Evolutionary conservation across 2,797 vertebrate genomes (phyloP), one percentile per base, ranked within the genome.

Genomic region (Microhierax caerulescens): DNA sequence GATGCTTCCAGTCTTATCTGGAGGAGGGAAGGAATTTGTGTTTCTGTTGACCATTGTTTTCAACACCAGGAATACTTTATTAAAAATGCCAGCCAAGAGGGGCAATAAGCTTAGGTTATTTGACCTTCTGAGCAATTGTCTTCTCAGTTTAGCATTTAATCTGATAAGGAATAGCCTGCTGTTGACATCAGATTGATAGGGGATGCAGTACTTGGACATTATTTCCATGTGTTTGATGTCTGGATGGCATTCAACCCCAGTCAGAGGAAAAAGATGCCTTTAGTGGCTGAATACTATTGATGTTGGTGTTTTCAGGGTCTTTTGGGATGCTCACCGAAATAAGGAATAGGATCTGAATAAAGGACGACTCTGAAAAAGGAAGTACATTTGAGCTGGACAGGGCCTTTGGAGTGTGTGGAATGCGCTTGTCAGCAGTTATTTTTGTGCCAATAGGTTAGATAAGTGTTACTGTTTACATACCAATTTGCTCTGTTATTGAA

Each of bases 381-480:
- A 94, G 69, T 80, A 11, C 5, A 17, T 70, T 53, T 37, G 47
- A 74, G 72, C 53, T 92, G 88, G 86, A 91, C 57, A 83, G 90
- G 84, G 84, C 59, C 86, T 89, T 89, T 80, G 94, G 94, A 94
- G 95, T 60, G 90, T 48, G 45, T 76, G 96, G 97, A 97, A 97
- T 97, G 97, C 77, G 83, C 88, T 96, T 90, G 95, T 97, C 95
- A 97, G 95, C 93, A 93, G 79, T 85, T 95, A 75, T 79, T 91
- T 93, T 96, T 93, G 88, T 97, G 96, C 97, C 95, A 97, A 45
- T 92, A 63, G 51, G 86, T 94, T 96, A 97, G 96, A 95, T 97
- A 97, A 97, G 91, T 93, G 79, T 97, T 91, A 94, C 93, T 96
- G 96, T 97, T 97, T 96, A 97, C 96, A 97, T 97, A 97, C 96